A percentile compares a stretch with the other conserved stretches of the same genome.
Evolutionary conservation across 2,113 vertebrate species (phyloP).

Genomic region (Paradoxurus hermaphroditus): DNA sequence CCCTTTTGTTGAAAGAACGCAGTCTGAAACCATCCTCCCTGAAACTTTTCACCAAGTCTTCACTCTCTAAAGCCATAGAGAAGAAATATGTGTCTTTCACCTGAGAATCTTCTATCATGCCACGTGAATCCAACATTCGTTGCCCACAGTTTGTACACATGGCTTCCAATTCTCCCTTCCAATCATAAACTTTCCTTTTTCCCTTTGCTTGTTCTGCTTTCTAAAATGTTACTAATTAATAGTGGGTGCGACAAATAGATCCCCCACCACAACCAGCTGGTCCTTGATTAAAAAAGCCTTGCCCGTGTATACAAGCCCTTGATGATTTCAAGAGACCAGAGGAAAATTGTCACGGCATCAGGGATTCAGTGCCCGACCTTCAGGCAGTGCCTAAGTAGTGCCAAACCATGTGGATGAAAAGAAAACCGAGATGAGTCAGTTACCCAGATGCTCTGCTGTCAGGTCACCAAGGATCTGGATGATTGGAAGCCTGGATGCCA

Average conservation of each 20-base stretch:
- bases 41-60: neutral
- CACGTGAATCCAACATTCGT: neutral
- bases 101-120: neutral
- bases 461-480: constrained; percentile 64
- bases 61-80: neutral
- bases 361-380: constrained; percentile 39
- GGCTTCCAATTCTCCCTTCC: constrained; percentile 12
- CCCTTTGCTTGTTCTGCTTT: constrained; percentile 53
- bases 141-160: neutral
- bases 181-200: constrained; percentile 53
- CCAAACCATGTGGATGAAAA: constrained; percentile 71
- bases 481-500: constrained; percentile 41
- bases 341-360: constrained; percentile 63
- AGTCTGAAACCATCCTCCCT: neutral
- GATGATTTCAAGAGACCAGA: constrained; percentile 73
- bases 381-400: constrained; percentile 55
- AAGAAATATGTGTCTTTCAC: neutral
- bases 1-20: neutral
- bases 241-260: constrained; percentile 68
- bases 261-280: constrained; percentile 71
- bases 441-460: constrained; percentile 65
- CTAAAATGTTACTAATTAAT: constrained; percentile 72
- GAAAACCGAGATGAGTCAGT: constrained; percentile 69
- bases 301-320: constrained; percentile 60
- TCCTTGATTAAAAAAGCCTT: constrained; percentile 71